Evolutionary conservation across 1,140 invertebrate species (phyloP), one percentile per base, ranked within the genome.

Genomic region (Achroia grisella): DNA sequence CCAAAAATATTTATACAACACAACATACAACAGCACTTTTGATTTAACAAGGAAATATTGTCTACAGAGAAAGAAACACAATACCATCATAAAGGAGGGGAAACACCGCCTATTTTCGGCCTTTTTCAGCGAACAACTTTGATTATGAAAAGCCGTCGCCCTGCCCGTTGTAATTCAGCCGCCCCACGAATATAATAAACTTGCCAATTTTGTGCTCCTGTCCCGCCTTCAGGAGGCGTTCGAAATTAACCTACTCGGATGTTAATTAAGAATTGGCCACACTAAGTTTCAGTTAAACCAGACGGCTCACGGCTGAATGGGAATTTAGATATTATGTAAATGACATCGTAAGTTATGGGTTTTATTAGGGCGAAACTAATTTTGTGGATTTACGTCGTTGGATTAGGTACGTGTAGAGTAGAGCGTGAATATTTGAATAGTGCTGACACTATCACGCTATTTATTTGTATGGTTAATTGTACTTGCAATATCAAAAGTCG

Each of bases 221-320:
- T 41, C 28, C 34, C 29, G 34, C 35, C 31, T 11, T 9, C 11
- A 15, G 30, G 9, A 36, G 39, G 17, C 33, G 13, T 39, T 8
- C 10, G 11, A 44, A 47, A 50, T 50, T 43, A 50, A 44, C 15
- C 41, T 13, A 34, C 14, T 43, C 41, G 10, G 35, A 37, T 49
- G 41, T 56, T 56, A 56, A 56, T 56, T 56, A 56, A 56, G 47
- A 48, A 48, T 43, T 29, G 40, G 29, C 49, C 36, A 30, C 47
- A 48, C 28, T 42, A 45, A 39, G 47, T 46, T 41, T 42, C 48
- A 37, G 45, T 47, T 47, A 56, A 39, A 43, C 46, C 44, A 42
- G 42, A 32, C 35, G 40, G 27, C 44, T 15, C 44, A 12, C 12
- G 12, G 33, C 39, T 14, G 52, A 55, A 47, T 55, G 36, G 35